Conservation (phyloP, 2,888 invertebrate species). For the Timema cristinae region DNA sequence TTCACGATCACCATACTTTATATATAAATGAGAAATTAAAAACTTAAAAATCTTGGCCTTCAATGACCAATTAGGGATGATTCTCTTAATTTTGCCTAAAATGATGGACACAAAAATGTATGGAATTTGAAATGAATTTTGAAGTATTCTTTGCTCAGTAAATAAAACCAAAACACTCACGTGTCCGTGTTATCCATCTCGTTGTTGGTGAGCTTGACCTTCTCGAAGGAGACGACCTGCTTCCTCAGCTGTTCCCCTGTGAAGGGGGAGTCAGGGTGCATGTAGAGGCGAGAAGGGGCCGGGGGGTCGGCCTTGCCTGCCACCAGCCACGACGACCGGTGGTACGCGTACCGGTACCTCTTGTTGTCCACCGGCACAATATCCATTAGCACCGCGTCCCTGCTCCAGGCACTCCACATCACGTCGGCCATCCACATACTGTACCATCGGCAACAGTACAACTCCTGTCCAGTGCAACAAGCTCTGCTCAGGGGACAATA, state of each 20-base stretch:
- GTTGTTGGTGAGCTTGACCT: slow-evolving; percentile 80
- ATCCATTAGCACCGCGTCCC: slow-evolving; percentile 70
- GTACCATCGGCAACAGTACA: background rate
- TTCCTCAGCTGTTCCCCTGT: slow-evolving; percentile 72
- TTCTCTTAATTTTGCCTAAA: no score
- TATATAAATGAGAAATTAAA: no score
- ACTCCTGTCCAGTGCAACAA: slow-evolving; percentile 56
- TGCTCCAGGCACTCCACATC: slow-evolving; percentile 61
- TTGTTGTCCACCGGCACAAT: slow-evolving; percentile 78
- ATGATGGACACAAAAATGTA: no score
- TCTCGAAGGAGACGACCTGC: slow-evolving; percentile 77
- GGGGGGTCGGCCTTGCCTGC: slow-evolving; percentile 79
- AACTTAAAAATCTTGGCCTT: no score
- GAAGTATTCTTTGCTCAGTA: no score
- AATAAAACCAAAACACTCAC: slow-evolving; percentile 46
- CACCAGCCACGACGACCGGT: slow-evolving; percentile 76
- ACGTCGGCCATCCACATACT: no score
- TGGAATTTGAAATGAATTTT: no score
- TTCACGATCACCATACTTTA: no score
- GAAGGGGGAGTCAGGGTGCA: slow-evolving; percentile 78
- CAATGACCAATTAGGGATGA: no score
- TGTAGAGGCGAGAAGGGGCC: slow-evolving; percentile 65
- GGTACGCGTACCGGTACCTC: slow-evolving; percentile 76
- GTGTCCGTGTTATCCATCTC: slow-evolving; percentile 74
- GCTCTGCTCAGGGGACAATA: slow-evolving; percentile 67